phyloP scores from a whole-genome alignment of 2,888 invertebrate species.

The Neoascia interrupta region DNA sequence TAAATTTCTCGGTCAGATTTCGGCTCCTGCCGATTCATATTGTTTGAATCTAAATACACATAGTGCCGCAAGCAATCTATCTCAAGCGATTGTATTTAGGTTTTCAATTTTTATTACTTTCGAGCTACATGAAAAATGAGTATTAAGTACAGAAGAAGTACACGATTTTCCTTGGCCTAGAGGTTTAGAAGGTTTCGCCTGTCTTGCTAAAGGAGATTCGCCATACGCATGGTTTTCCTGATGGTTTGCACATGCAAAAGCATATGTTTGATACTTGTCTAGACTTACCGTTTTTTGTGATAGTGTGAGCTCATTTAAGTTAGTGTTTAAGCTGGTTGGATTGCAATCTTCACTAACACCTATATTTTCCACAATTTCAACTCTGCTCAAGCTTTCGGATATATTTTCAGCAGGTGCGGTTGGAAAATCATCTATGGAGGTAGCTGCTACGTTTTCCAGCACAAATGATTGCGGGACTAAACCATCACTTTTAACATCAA shows the following conservation, averaged over 20 bases:
- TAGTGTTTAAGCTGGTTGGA: constrained; percentile 75
- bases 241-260: no score
- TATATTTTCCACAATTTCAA: constrained; percentile 53
- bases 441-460: constrained; percentile 26
- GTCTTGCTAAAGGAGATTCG: no score
- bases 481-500: constrained; percentile 76
- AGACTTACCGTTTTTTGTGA: constrained; percentile 77
- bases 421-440: constrained; percentile 37
- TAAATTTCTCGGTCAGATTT: no score
- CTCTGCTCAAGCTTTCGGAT: constrained; percentile 67
- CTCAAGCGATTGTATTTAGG: no score
- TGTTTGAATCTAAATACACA: no score
- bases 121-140: neutral
- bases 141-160: neutral
- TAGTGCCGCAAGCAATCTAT: no score
- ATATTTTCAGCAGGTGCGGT: constrained; percentile 66
- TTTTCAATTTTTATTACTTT: neutral
- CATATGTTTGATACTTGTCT: no score
- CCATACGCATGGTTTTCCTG: no score
- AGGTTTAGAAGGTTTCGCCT: no score
- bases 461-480: constrained; percentile 71
- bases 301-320: constrained; percentile 75
- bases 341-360: constrained; percentile 71
- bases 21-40: no score
- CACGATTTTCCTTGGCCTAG: no score